These are phyloP conservation scores for Arctocebus calabarensis DNA, from an alignment of 2,797 vertebrate genomes.

Conservation along the genomic window DNA sequence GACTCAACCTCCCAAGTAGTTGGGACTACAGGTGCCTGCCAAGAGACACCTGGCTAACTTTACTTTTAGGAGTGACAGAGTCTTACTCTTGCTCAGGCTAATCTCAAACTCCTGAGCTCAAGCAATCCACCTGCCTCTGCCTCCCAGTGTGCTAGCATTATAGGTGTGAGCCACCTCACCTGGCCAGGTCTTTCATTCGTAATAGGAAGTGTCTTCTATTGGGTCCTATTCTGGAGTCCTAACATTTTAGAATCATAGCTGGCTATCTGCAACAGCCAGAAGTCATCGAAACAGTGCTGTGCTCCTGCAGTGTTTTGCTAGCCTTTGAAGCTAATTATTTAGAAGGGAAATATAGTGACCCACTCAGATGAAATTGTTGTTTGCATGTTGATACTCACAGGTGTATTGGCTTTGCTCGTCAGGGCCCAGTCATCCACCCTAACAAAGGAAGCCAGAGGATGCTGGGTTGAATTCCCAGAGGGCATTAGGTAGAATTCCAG, in stretches of 20 bases:
- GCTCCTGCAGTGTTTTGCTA: neutral
- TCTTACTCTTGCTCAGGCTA: too few species aligned
- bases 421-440: neutral
- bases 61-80: too few species aligned
- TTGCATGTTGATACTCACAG: neutral
- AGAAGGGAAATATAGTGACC: neutral
- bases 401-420: neutral
- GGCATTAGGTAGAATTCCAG: neutral
- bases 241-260: neutral
- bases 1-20: too few species aligned
- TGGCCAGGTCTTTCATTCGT: neutral
- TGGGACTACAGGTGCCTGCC: too few species aligned
- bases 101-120: too few species aligned
- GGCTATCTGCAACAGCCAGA: neutral
- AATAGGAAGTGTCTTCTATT: neutral
- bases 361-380: neutral
- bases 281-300: neutral
- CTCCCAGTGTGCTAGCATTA: too few species aligned
- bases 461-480: neutral
- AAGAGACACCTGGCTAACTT: too few species aligned
- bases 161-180: too few species aligned
- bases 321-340: slow-evolving; percentile 1
- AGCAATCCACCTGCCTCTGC: too few species aligned
- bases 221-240: neutral
- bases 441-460: neutral